Conservation (phyloP, 2,888 invertebrate genomes). For the Ochropacha duplaris region DNA sequence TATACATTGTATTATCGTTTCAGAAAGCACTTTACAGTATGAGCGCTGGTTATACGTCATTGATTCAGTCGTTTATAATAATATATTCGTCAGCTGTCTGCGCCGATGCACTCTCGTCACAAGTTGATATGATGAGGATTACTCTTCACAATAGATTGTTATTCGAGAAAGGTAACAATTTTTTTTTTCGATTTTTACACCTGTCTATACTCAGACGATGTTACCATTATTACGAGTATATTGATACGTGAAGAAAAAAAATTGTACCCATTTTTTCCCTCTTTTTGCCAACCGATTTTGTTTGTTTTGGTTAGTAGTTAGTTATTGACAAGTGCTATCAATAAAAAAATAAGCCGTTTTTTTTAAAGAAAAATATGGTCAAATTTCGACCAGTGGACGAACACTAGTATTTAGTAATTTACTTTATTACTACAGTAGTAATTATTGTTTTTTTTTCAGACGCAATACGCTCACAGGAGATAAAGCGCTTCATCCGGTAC, state of each 20-base stretch:
- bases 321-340: no score
- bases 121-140: slow-evolving; percentile 14
- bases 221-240: slow-evolving; percentile 6
- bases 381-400: no score
- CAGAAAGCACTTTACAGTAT: background rate
- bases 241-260: no score
- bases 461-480: background rate
- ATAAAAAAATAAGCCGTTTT: no score
- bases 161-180: slow-evolving; percentile 11
- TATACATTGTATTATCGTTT: background rate
- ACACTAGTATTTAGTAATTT: no score
- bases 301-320: no score
- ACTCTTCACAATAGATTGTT: slow-evolving; percentile 14
- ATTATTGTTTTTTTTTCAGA: background rate
- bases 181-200: background rate
- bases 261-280: no score
- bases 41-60: slow-evolving; percentile 7
- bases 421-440: no score
- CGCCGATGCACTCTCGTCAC: slow-evolving; percentile 12
- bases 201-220: background rate
- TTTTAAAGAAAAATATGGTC: no score
- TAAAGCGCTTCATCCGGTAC: slow-evolving; percentile 10
- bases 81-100: slow-evolving; percentile 17
- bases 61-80: slow-evolving; percentile 12
- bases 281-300: no score